Conservation (phyloP, 2,888 invertebrate genomes). For the Taenaris catops region DNA sequence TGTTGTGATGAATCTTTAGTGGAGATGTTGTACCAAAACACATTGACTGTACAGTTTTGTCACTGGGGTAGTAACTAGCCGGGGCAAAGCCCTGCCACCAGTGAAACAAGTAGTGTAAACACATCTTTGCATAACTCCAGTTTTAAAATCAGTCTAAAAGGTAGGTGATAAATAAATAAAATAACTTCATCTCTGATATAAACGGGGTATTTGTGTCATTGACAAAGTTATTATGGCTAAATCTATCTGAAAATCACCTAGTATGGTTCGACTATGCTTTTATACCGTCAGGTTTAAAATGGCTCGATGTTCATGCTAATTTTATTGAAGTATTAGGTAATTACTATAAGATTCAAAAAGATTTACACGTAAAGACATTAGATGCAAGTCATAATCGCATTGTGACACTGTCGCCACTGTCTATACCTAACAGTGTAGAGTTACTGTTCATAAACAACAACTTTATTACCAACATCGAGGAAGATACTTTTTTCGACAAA, state of each 20-base stretch:
- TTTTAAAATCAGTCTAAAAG: too few relatives aligned
- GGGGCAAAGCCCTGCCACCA: too few relatives aligned
- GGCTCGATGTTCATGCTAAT: conserved; percentile 94
- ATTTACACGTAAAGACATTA: conserved; percentile 88
- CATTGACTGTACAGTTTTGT: too few relatives aligned
- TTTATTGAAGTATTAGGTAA: conserved; percentile 92
- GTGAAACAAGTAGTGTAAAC: too few relatives aligned
- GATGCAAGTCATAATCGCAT: conserved; percentile 95
- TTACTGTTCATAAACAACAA: conserved; percentile 94
- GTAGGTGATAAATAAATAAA: too few relatives aligned
- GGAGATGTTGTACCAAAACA: too few relatives aligned
- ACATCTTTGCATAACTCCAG: too few relatives aligned
- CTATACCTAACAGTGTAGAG: conserved; percentile 93
- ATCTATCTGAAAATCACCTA: conserved; percentile 94
- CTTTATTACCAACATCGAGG: conserved; percentile 87
- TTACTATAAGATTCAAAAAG: conserved; percentile 91
- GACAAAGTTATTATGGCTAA: conserved; percentile 90
- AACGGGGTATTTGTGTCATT: conserved; percentile 94
- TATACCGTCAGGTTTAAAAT: conserved; percentile 91
- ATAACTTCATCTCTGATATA: conserved; percentile 93
- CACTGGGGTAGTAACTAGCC: too few relatives aligned
- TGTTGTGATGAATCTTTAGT: too few relatives aligned
- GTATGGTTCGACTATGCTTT: conserved; percentile 97
- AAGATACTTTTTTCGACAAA: conserved; percentile 92
- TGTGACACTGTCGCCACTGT: conserved; percentile 87